phyloP scores from a whole-genome alignment of 2,797 vertebrate genomes.

The Pangasius larnaudii region DNA sequence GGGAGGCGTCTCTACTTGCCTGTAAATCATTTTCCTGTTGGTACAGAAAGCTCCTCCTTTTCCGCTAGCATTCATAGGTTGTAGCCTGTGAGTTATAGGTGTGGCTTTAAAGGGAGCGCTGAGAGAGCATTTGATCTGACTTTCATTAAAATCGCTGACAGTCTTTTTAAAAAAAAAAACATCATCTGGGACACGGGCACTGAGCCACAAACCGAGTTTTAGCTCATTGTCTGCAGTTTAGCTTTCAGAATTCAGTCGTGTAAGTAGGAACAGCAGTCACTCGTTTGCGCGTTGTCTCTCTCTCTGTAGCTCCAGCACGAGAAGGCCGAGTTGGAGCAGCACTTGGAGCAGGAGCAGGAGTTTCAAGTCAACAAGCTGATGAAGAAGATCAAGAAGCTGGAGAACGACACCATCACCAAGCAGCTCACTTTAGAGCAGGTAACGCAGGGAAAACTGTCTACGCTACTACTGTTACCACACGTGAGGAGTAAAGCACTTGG shows the following conservation, averaged over 20 bases:
- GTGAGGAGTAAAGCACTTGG: not conserved
- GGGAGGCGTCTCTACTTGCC: not conserved
- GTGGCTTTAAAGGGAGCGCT: not conserved
- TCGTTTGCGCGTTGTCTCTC: not conserved
- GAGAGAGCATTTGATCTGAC: not conserved
- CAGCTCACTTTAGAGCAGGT: conserved; percentile 98
- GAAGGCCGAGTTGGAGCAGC: conserved; percentile 97
- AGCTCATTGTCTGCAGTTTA: too few species aligned
- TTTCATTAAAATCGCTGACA: not conserved
- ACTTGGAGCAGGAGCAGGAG: conserved; percentile 98
- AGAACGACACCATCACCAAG: conserved; percentile 98
- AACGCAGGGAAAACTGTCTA: conserved; percentile 17
- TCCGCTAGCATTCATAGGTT: not conserved
- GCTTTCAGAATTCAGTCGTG: not conserved
- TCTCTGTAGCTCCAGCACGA: conserved; percentile 91
- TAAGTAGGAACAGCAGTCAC: not conserved
- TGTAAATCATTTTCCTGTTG: not conserved
- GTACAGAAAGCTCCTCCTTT: not conserved
- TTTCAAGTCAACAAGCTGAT: conserved; percentile 99
- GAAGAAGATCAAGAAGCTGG: conserved; percentile 99
- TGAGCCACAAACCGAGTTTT: not conserved
- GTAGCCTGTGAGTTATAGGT: not conserved
- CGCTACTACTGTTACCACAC: not conserved
- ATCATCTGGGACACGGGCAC: not conserved
- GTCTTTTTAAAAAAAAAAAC: not conserved